A percentile compares a stretch with the other conserved stretches of the same genome.
phyloP scores from a whole-genome alignment of 2,797 vertebrate genomes.

The Leuciscus waleckii region DNA sequence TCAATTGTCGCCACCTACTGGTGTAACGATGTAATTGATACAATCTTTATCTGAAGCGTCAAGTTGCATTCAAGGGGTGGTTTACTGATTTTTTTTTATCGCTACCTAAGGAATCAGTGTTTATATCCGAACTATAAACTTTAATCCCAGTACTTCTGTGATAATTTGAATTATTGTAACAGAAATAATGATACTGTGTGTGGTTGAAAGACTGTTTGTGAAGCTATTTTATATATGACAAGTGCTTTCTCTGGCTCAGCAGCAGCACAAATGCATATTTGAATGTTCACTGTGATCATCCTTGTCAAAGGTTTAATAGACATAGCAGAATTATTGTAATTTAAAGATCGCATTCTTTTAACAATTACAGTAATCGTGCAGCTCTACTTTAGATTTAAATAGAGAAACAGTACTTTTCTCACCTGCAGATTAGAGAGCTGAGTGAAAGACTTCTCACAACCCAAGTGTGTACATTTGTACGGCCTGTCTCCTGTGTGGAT shows the following conservation, averaged over 20 bases:
- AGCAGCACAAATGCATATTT: not conserved
- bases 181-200: not conserved
- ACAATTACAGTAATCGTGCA: too few relatives aligned
- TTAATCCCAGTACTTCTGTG: not conserved
- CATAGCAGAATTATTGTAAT: not conserved
- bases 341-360: not conserved
- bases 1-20: not conserved
- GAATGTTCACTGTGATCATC: not conserved
- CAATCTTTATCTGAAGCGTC: not conserved
- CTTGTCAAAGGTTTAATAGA: not conserved
- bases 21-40: not conserved
- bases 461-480: slow-evolving; percentile 94
- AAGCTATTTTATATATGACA: not conserved
- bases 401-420: slow-evolving; percentile 20
- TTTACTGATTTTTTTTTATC: not conserved
- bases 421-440: slow-evolving; percentile 99
- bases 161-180: not conserved
- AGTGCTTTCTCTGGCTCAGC: not conserved
- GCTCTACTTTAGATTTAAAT: not conserved
- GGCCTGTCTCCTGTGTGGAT: slow-evolving; percentile 99
- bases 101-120: not conserved
- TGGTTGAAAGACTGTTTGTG: not conserved
- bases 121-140: not conserved
- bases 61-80: not conserved
- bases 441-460: slow-evolving; percentile 98